phyloP scores from a whole-genome alignment of 2,113 vertebrate genomes.

The Brachypodius melanocephalos region DNA sequence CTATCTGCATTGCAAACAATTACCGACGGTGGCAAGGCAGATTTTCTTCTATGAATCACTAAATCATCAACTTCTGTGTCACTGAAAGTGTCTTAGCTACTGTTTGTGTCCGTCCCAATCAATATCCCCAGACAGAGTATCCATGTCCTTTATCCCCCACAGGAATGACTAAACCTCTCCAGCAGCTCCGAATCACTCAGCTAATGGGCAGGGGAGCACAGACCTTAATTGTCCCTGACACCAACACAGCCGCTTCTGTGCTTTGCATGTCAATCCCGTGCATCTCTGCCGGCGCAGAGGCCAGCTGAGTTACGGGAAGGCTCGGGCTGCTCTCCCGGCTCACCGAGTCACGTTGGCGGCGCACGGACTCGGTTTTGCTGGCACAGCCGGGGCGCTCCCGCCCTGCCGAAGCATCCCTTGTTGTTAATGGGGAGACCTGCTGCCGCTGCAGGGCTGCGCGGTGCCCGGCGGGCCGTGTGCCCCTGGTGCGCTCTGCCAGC shows the following conservation, averaged over 20 bases:
- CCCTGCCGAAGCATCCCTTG: not conserved
- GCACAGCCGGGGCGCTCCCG: not conserved
- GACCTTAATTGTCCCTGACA: slow-evolving; percentile 62
- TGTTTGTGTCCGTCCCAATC: slow-evolving; percentile 77
- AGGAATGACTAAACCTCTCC: slow-evolving; percentile 62
- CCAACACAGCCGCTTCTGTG: slow-evolving; percentile 6
- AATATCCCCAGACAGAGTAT: slow-evolving; percentile 74
- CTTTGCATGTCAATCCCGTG: not conserved
- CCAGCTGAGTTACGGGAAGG: not conserved
- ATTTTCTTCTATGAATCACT: slow-evolving; percentile 63
- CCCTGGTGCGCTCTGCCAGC: too few relatives aligned
- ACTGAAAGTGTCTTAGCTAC: slow-evolving; percentile 73
- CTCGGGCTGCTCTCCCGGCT: not conserved
- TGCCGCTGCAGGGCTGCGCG: too few relatives aligned
- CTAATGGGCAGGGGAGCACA: slow-evolving; percentile 35
- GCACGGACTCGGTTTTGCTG: not conserved
- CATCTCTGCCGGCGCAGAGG: not conserved
- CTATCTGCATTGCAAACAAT: slow-evolving; percentile 57
- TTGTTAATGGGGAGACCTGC: not conserved
- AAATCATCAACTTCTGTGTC: slow-evolving; percentile 81
- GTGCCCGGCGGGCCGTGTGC: not conserved
- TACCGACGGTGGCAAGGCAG: slow-evolving; percentile 58
- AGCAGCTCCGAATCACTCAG: slow-evolving; percentile 22
- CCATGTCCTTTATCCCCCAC: slow-evolving; percentile 72
- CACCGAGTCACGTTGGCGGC: not conserved